A percentile compares a stretch with the other conserved stretches of the same genome.
Conservation (phyloP, 2,797 vertebrate species). For the Gymnothorax javanicus region DNA sequence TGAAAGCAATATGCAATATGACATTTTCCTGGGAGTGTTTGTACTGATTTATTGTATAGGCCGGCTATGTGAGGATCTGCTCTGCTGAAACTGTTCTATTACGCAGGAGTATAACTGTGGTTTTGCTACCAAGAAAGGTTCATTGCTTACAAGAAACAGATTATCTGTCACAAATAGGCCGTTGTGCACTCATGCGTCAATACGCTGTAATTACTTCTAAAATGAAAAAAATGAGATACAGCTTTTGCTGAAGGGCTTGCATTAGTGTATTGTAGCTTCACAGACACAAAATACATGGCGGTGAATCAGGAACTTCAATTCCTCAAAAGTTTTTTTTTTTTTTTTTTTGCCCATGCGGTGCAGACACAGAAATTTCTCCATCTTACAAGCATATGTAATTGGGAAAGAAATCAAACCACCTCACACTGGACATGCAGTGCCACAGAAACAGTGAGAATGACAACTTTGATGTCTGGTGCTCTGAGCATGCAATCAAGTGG, state of each 20-base stretch:
- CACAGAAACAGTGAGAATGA: background rate
- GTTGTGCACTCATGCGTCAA: conserved; percentile 13
- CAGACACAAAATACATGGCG: background rate
- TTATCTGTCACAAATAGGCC: conserved; percentile 3
- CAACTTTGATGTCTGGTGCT: background rate
- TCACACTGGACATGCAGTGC: background rate
- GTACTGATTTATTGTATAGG: background rate
- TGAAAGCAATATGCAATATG: background rate
- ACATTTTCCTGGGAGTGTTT: background rate
- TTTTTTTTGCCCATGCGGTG: no score
- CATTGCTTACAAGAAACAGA: conserved; percentile 1
- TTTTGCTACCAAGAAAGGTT: background rate
- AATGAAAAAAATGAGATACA: background rate
- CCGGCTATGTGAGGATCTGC: background rate
- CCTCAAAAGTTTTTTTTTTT: no score
- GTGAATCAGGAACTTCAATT: background rate
- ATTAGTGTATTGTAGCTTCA: background rate
- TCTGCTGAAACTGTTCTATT: background rate
- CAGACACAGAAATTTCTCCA: no score
- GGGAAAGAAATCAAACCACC: background rate
- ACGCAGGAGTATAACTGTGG: background rate
- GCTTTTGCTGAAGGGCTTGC: background rate
- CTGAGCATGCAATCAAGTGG: background rate
- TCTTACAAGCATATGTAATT: background rate
- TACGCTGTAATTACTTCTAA: background rate